Conservation (phyloP, 2,797 vertebrate species). For the Rhinatrema bivittatum region DNA sequence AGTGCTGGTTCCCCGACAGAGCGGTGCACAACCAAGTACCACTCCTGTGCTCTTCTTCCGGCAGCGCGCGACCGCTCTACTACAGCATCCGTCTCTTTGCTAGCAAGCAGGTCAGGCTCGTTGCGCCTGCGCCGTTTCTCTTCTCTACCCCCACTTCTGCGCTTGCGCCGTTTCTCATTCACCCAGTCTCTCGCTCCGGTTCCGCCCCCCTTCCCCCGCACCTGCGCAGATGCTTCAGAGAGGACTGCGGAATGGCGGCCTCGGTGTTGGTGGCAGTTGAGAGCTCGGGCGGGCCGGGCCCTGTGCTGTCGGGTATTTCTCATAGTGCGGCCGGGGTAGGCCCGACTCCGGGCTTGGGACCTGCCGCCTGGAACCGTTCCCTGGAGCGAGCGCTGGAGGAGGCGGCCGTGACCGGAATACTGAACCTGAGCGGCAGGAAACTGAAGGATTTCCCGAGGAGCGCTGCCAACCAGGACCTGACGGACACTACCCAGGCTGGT, state of each 20-base stretch:
- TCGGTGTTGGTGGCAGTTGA: conserved; percentile 69
- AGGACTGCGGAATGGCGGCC: conserved; percentile 83
- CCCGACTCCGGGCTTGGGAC: conserved; percentile 35
- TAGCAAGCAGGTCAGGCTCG: rapidly evolving
- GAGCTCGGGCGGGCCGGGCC: conserved; percentile 45
- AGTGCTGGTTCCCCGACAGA: no score
- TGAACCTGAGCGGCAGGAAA: conserved; percentile 94
- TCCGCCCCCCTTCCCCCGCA: conserved; percentile 1
- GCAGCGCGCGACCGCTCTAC: background rate
- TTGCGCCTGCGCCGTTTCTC: conserved; percentile 21
- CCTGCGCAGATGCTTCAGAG: conserved; percentile 11
- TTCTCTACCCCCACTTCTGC: background rate
- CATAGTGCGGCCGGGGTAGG: conserved; percentile 26
- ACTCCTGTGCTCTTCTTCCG: no score
- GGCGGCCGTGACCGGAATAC: conserved; percentile 77
- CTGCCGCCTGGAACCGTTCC: conserved; percentile 82
- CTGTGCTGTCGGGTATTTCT: conserved; percentile 14
- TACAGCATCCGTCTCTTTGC: background rate
- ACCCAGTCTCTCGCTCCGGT: background rate
- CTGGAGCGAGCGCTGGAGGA: conserved; percentile 89
- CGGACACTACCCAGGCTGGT: conserved; percentile 91
- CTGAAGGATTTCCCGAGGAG: conserved; percentile 92
- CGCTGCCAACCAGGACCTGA: conserved; percentile 86
- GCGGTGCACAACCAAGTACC: no score
- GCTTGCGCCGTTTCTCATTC: conserved; percentile 2